Percentiles rank a stretch among this genome's conserved stretches.
These are phyloP conservation scores for Tinamus major DNA, from an alignment of 2,797 vertebrate genomes.

Conservation along the genomic window DNA sequence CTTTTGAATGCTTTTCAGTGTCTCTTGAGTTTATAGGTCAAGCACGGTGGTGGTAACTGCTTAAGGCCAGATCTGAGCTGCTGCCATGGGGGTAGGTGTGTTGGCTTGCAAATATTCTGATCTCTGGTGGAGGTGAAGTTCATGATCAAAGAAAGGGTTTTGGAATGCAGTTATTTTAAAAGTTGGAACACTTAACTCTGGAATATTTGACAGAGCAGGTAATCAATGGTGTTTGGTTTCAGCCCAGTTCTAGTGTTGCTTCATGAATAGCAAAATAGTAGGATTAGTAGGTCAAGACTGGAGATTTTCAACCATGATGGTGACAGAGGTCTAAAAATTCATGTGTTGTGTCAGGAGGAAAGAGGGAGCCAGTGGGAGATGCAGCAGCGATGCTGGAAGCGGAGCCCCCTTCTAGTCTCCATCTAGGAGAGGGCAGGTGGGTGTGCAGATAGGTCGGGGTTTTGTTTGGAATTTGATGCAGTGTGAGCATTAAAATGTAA, in stretches of 20 bases:
- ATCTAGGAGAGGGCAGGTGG: not conserved
- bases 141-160: not conserved
- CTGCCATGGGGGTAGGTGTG: not conserved
- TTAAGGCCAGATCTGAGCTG: not conserved
- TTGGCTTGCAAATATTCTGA: not conserved
- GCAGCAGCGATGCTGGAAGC: accelerated
- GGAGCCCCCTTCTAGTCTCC: not conserved
- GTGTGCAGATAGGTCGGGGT: not conserved
- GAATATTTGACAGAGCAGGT: not conserved
- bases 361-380: not conserved
- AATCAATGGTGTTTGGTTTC: not conserved
- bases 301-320: not conserved
- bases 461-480: not conserved
- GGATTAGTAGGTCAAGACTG: not conserved
- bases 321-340: not conserved
- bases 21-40: not conserved
- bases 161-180: not conserved
- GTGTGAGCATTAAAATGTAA: not conserved
- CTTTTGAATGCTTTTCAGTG: not conserved
- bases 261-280: not conserved
- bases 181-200: not conserved
- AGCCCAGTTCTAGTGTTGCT: not conserved
- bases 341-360: not conserved
- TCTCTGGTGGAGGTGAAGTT: not conserved
- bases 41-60: not conserved